phyloP scores from a whole-genome alignment of 2,888 invertebrate species.

The Nasonovia ribisnigri region DNA sequence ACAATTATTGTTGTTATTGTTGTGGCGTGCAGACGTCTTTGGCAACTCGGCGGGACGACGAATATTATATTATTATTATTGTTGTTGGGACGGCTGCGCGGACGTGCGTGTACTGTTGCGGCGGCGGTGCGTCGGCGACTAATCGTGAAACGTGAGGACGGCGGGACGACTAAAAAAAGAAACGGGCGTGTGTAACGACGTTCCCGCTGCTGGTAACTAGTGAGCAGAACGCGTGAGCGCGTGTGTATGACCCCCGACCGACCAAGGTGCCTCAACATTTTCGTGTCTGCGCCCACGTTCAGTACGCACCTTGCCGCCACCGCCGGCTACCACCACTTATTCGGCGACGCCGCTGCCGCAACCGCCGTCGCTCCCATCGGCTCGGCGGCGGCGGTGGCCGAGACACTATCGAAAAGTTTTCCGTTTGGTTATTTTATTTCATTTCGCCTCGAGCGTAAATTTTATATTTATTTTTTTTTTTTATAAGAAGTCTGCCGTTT shows the following conservation, averaged over 20 bases:
- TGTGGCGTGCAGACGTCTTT: not conserved
- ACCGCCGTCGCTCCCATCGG: conserved; percentile 24
- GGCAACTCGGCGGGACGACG: not conserved
- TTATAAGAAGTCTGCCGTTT: not conserved
- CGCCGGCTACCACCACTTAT: conserved; percentile 5
- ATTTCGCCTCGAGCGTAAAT: not conserved
- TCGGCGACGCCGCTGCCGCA: not conserved
- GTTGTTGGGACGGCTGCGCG: not conserved
- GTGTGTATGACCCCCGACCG: conserved; percentile 65
- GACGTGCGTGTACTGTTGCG: conserved; percentile 19
- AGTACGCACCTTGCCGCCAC: conserved; percentile 62
- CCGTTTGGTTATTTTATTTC: conserved; percentile 6
- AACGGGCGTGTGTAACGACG: conserved; percentile 61
- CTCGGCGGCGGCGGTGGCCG: not conserved
- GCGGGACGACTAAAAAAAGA: conserved; percentile 64
- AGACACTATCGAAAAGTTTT: not conserved
- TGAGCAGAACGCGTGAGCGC: conserved; percentile 63
- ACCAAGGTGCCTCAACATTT: conserved; percentile 65
- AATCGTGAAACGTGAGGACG: conserved; percentile 65
- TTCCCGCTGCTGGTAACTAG: conserved; percentile 62
- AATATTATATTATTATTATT: not conserved
- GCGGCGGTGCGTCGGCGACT: conserved; percentile 51
- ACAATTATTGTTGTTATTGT: not conserved
- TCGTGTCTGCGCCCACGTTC: conserved; percentile 65
- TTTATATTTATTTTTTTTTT: not conserved